Percentiles rank a stretch among this genome's conserved stretches.
These are phyloP conservation scores for Thecocarcelia acutangulata DNA, from an alignment of 2,888 invertebrate genomes.

Conservation along the genomic window DNA sequence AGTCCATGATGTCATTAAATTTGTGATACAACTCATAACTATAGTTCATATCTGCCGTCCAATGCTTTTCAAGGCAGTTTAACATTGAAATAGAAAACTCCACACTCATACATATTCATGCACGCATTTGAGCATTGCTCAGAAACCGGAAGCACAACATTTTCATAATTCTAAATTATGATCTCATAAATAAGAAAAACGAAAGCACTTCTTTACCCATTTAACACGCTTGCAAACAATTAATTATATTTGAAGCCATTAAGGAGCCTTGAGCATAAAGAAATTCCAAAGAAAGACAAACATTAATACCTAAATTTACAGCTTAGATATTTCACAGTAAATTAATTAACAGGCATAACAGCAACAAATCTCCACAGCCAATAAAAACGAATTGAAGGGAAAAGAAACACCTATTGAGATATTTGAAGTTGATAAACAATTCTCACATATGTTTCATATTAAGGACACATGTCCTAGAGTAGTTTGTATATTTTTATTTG, in stretches of 20 bases:
- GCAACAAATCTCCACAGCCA: slow-evolving; percentile 59
- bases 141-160: slow-evolving; percentile 58
- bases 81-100: too few relatives aligned
- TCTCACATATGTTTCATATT: slow-evolving; percentile 36
- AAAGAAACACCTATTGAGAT: slow-evolving; percentile 11
- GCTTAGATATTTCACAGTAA: slow-evolving; percentile 77
- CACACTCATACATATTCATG: background rate
- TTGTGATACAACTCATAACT: background rate
- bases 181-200: slow-evolving; percentile 64
- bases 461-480: background rate
- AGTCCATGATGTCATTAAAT: background rate
- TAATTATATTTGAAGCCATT: slow-evolving; percentile 62
- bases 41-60: background rate
- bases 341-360: slow-evolving; percentile 75
- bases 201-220: slow-evolving; percentile 52
- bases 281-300: slow-evolving; percentile 23
- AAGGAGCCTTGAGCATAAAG: slow-evolving; percentile 30
- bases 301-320: slow-evolving; percentile 59
- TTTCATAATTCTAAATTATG: slow-evolving; percentile 68
- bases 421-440: slow-evolving; percentile 33
- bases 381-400: slow-evolving; percentile 12
- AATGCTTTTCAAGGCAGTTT: too few relatives aligned
- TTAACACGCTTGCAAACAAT: slow-evolving; percentile 68
- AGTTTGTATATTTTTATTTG: background rate
- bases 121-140: background rate